Conservation (phyloP, 2,113 vertebrate genomes). For the Rhizomys pruinosus region DNA sequence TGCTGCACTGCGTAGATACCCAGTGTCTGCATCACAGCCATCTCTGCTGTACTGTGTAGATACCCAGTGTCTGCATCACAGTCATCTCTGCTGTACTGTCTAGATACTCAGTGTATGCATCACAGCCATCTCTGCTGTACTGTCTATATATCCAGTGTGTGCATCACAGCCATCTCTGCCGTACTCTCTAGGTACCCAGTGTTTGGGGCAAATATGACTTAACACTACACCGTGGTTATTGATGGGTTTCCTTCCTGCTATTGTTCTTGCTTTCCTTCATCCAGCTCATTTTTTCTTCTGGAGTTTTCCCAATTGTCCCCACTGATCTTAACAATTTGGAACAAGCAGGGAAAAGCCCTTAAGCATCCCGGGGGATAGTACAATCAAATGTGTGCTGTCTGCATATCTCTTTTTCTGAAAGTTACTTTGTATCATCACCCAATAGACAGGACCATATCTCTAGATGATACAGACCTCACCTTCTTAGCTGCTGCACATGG, state of each 20-base stretch:
- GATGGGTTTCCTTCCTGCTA: not conserved
- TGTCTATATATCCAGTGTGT: too few relatives aligned
- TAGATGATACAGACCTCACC: not conserved
- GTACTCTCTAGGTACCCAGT: not conserved
- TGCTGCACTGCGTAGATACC: not conserved
- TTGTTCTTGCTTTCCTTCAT: not conserved
- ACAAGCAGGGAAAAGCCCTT: not conserved
- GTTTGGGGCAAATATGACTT: not conserved
- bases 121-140: not conserved
- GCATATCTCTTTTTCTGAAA: not conserved
- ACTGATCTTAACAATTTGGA: not conserved
- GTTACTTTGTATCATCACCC: not conserved
- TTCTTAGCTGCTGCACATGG: not conserved
- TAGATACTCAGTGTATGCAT: too few relatives aligned
- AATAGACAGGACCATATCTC: not conserved
- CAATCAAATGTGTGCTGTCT: not conserved
- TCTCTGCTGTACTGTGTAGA: not conserved
- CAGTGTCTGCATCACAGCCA: not conserved
- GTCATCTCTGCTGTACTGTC: not conserved
- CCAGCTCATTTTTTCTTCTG: not conserved
- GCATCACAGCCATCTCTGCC: not conserved
- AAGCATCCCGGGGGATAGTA: not conserved
- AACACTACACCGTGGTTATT: rapidly evolving
- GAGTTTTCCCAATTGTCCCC: not conserved
- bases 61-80: not conserved